These are phyloP conservation scores for Poeciliopsis presidionis DNA, from an alignment of 2,797 vertebrate genomes.

Conservation along the genomic window DNA sequence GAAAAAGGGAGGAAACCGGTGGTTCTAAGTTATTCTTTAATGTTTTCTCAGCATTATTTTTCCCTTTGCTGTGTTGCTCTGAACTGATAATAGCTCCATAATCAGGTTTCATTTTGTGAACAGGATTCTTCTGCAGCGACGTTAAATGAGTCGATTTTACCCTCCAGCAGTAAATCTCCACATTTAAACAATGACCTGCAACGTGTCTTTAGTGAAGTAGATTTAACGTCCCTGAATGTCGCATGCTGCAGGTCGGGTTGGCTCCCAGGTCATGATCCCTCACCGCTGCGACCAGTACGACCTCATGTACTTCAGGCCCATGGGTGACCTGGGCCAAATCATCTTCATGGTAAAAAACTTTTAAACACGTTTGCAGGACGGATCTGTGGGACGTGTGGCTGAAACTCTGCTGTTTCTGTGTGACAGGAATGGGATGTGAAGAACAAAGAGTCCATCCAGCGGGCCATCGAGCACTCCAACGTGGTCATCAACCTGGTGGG, in stretches of 20 bases:
- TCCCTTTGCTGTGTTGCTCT: no score
- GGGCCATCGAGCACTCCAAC: slow-evolving; percentile 88
- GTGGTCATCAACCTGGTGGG: slow-evolving; percentile 97
- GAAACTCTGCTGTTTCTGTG: background rate
- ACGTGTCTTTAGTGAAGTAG: background rate
- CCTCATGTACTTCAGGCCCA: slow-evolving; percentile 88
- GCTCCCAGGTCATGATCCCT: slow-evolving; percentile 91
- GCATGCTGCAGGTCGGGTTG: slow-evolving; percentile 85
- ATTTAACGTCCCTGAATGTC: background rate
- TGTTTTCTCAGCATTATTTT: no score
- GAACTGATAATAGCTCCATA: no score
- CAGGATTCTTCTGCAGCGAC: no score
- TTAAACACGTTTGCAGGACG: background rate
- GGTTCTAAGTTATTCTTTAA: no score
- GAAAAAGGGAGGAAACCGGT: no score
- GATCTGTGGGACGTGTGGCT: background rate
- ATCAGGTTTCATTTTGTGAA: no score
- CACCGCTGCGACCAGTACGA: slow-evolving; percentile 93
- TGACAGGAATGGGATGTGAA: slow-evolving; percentile 90
- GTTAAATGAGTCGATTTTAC: no score
- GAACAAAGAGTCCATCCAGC: slow-evolving; percentile 88
- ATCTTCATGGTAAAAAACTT: slow-evolving; percentile 85
- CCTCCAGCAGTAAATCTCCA: no score
- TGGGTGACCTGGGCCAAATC: slow-evolving; percentile 97
- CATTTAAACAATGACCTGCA: no score